Percentiles rank a stretch among this genome's conserved stretches.
phyloP scores from a whole-genome alignment of 2,797 vertebrate genomes.

The Platalea minor region DNA sequence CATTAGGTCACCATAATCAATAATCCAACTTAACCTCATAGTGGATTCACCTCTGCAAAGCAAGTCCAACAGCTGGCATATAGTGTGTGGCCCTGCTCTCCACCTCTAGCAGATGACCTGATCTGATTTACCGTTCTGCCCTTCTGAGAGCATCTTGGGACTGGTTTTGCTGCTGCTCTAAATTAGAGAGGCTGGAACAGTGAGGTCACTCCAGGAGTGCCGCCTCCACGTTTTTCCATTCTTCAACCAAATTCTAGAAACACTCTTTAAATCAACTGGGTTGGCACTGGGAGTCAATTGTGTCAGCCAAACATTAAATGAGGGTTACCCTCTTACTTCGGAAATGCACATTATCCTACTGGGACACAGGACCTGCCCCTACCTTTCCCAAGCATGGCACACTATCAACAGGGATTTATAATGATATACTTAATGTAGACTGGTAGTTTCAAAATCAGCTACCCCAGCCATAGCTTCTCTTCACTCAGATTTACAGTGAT shows the following conservation, averaged over 20 bases:
- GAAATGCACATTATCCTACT: not conserved
- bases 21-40: not conserved
- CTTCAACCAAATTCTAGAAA: not conserved
- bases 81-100: not conserved
- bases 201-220: not conserved
- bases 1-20: not conserved
- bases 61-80: not conserved
- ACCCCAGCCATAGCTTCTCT: not conserved
- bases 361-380: not conserved
- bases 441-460: not conserved
- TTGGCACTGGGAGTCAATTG: not conserved
- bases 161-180: not conserved
- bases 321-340: not conserved
- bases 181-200: not conserved
- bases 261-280: not conserved
- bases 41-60: not conserved
- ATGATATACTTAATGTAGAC: not conserved
- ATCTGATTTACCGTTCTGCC: not conserved
- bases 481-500: not conserved
- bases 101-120: not conserved
- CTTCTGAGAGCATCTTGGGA: not conserved
- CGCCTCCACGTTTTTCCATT: not conserved
- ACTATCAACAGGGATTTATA: not conserved
- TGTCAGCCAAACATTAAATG: not conserved
- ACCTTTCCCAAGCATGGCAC: not conserved